phyloP scores from a whole-genome alignment of 2,797 vertebrate genomes.

The Pangasius macronema region DNA sequence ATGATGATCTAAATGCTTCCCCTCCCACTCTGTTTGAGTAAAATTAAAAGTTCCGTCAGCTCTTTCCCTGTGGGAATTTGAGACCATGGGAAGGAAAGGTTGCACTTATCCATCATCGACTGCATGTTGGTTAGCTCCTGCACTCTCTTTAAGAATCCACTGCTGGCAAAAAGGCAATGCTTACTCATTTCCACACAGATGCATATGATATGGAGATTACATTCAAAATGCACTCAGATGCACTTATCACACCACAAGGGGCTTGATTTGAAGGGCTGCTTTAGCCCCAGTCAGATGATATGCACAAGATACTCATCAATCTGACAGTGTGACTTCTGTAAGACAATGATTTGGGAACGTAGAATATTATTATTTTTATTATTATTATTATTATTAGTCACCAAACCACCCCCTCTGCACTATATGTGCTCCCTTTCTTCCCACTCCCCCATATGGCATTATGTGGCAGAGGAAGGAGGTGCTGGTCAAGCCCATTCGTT shows the following conservation, averaged over 20 bases:
- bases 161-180: constrained; percentile 25
- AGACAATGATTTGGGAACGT: constrained; percentile 5
- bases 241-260: constrained; percentile 30
- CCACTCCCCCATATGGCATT: not conserved
- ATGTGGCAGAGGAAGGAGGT: not conserved
- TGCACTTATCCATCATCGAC: constrained; percentile 46
- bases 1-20: constrained; percentile 1
- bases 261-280: not conserved
- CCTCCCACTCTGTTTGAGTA: constrained; percentile 9
- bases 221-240: constrained; percentile 20
- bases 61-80: constrained; percentile 17
- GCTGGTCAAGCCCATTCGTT: not conserved
- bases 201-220: constrained; percentile 28
- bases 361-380: not conserved
- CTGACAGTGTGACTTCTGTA: not conserved
- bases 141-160: constrained; percentile 17
- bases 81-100: constrained; percentile 43
- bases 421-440: not conserved
- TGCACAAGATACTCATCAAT: constrained; percentile 4
- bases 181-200: not conserved
- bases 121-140: not conserved
- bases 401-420: not conserved
- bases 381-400: not conserved
- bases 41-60: not conserved
- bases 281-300: constrained; percentile 34